Evolutionary conservation across 2,113 vertebrate species (phyloP).

Genomic region (Elephantulus edwardii): DNA sequence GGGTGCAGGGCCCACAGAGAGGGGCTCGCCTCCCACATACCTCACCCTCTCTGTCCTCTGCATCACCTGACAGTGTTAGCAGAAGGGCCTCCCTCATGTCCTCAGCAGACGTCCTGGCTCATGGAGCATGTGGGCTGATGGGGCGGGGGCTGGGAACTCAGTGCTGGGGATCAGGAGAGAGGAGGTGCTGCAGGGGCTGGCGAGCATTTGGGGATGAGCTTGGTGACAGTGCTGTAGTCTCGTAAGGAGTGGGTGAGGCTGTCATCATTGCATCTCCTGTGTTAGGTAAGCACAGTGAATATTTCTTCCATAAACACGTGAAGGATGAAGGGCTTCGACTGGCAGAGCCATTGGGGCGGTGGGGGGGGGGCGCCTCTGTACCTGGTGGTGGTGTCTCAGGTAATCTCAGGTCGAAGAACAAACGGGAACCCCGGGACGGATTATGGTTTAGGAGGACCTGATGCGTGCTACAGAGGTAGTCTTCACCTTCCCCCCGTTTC

Average conservation of each 20-base stretch:
- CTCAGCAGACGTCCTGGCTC: too few relatives aligned
- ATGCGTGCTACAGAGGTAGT: background rate
- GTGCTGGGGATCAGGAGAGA: background rate
- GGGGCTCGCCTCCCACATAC: background rate
- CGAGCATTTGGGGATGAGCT: background rate
- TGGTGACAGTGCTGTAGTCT: background rate
- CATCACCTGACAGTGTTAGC: background rate
- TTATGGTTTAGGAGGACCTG: background rate
- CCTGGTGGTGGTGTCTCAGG: background rate
- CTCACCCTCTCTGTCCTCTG: background rate
- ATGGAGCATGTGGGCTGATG: background rate
- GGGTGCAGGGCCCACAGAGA: background rate
- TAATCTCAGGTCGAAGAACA: background rate
- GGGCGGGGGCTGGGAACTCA: background rate
- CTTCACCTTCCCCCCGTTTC: too few relatives aligned
- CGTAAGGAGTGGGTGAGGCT: background rate
- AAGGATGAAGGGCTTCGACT: background rate
- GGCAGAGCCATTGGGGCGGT: background rate
- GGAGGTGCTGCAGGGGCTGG: background rate
- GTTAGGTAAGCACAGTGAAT: too few relatives aligned
- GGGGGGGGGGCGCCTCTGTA: too few relatives aligned
- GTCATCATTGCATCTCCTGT: accelerated
- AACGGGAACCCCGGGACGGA: background rate
- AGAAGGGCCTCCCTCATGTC: accelerated
- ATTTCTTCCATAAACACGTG: too few relatives aligned